Evolutionary conservation across 1,140 invertebrate genomes (phyloP), one percentile per base, ranked within the genome.

Genomic region (Drosophila navojoa): DNA sequence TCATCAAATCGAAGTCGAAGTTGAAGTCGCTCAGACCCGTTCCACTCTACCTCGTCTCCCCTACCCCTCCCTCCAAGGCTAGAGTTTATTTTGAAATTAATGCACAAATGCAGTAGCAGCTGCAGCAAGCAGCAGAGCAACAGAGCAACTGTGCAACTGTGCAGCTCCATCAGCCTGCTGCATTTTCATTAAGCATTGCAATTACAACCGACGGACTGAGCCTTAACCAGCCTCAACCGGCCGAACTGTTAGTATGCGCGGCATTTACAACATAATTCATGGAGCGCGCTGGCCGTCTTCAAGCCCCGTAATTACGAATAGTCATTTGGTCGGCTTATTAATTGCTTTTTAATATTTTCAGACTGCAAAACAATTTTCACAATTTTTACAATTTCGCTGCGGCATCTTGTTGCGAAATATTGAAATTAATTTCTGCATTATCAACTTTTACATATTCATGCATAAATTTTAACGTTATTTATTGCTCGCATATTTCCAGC

Each of bases 261-360:
- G 84, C 84, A 89, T 89, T 89, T 89, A 89, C 84, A 89, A 89
- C 84, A 89, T 89, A 89, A 89, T 89, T 90, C 84, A 89, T 64
- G 35, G 53, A 61, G 54, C 42, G 25, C 55, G 32, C 54, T 32
- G 42, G 27, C 42, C 45, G 38, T 19, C 49, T 55, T 27, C n/a
- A 16, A 68, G 68, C 52, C 69, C 60, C 52, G 58, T 85, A 85
- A 89, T 89, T 89, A 80, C 77, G 75, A 77, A 80, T 80, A 71
- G 74, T 70, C 77, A 79, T 79, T 79, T 73, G 54, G 57, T 64
- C 45, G 40, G 66, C 66, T 80, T 90, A 89, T 89, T 89, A 89
- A 89, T 89, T 89, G 84, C 84, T 89, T 89, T 89, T 89, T 89
- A 89, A 89, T 89, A 79, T 79, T 87, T 87, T 71, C 59, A 35